Base-by-base conservation (phyloP, 2,113 vertebrate species). In the Malurus cyaneus region DNA sequence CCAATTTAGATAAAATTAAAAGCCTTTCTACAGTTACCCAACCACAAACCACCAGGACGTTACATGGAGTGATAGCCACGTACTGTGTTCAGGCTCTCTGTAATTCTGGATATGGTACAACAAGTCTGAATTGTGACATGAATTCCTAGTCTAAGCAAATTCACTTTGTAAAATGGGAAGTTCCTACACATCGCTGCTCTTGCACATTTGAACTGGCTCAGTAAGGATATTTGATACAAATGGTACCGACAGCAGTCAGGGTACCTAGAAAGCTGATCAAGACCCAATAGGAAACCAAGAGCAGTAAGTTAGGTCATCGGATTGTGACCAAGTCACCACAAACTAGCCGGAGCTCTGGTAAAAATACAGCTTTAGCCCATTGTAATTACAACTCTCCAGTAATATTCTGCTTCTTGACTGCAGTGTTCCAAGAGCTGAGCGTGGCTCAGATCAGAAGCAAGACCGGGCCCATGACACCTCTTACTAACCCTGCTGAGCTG, bases 281-380 rank as follows among this genome's bases (percentile, higher is more conserved):
- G 66, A 82, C 14, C 19, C 77, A 60, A 23, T 0, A 74, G 52
- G 28, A 94, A 88, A 71, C 1, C 12, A 74, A 89, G 79, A 16
- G 8, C 52, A 54, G 17, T 16, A 36, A 61, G 62, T 54, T 29
- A 77, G 41, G 70, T 47, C 8, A 31, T 34, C 59, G 77, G 59
- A 73, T n/a, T 4, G 0, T 42, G 54, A 80, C 13, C 2, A 1
- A 41, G 50, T 62, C 23, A 34, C 20, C 44, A 23, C 0, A 0
- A 73, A 73, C 29, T 16, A 65, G 34, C n/a, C 39, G 69, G 57
- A 86, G 42, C 54, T 53, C 26, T 52, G 62, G 26, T 46, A 57
- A 46, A 64, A 57, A 21, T 31, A 72, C 20, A 64, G 41, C 57
- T 92, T 77, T 56, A 57, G n/a, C 20, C 18, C 18, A 32, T 17